Percentiles rank a stretch among this genome's conserved stretches.
phyloP scores from a whole-genome alignment of 2,888 invertebrate species.

The Morpho achilles region DNA sequence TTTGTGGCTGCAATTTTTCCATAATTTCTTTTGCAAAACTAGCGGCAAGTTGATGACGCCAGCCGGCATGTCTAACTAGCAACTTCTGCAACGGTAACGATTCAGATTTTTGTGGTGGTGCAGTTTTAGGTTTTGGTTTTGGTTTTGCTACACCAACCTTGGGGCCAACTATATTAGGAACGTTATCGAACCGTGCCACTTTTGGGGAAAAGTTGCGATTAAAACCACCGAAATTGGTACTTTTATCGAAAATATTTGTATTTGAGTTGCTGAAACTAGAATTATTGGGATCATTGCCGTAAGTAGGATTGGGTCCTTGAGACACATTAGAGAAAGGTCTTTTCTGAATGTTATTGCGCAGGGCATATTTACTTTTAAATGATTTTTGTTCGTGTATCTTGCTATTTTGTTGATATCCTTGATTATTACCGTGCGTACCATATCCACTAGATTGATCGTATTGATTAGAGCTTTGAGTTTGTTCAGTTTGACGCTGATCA shows the following conservation, averaged over 20 bases:
- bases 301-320: slow-evolving; percentile 1
- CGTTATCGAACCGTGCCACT: background rate
- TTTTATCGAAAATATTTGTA: slow-evolving; percentile 4
- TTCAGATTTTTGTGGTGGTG: background rate
- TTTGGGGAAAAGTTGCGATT: background rate
- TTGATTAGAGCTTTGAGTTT: background rate
- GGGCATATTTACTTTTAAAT: background rate
- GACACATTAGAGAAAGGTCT: slow-evolving; percentile 3
- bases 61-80: slow-evolving; percentile 2
- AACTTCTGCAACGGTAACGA: background rate
- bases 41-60: slow-evolving; percentile 16
- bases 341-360: background rate
- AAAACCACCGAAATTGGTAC: background rate
- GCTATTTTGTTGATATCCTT: background rate
- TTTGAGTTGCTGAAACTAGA: slow-evolving; percentile 14
- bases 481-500: background rate
- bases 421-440: background rate
- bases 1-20: background rate
- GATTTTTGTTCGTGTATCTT: background rate
- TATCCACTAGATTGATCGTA: background rate
- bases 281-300: slow-evolving; percentile 16
- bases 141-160: background rate
- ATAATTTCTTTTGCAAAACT: slow-evolving; percentile 19
- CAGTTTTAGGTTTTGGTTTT: background rate
- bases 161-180: background rate